phyloP scores from a whole-genome alignment of 2,888 invertebrate genomes.

The Lomographa bimaculata region DNA sequence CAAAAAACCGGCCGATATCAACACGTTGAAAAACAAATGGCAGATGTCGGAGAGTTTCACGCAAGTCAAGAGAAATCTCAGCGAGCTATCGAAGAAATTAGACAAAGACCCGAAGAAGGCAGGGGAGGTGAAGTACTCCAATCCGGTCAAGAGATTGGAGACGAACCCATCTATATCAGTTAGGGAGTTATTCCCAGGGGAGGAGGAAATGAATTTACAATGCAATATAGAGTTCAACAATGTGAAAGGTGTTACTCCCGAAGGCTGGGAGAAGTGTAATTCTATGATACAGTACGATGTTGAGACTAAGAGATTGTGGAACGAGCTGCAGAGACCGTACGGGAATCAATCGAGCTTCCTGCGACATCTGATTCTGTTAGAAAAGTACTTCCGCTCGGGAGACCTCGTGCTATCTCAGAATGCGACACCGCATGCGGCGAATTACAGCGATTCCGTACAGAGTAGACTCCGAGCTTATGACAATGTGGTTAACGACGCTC shows the following conservation, averaged over 20 bases:
- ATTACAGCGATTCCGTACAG: conserved; percentile 91
- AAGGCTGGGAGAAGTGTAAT: conserved; percentile 93
- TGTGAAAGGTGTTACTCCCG: conserved; percentile 88
- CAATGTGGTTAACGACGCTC: conserved; percentile 71
- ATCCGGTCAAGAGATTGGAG: conserved; percentile 87
- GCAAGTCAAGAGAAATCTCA: conserved; percentile 77
- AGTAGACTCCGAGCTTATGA: conserved; percentile 91
- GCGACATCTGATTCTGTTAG: conserved; percentile 90
- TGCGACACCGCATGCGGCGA: conserved; percentile 89
- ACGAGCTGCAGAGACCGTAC: conserved; percentile 92
- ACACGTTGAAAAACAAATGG: conserved; percentile 78
- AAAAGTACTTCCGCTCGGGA: conserved; percentile 92
- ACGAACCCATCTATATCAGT: conserved; percentile 93
- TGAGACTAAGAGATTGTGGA: conserved; percentile 92
- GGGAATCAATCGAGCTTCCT: conserved; percentile 94
- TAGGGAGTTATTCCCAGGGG: conserved; percentile 91
- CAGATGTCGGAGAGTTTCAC: conserved; percentile 78
- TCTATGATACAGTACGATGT: conserved; percentile 91
- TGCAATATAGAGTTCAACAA: conserved; percentile 90
- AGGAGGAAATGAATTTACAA: conserved; percentile 91
- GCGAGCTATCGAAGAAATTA: conserved; percentile 71
- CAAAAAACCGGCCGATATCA: conserved; percentile 71
- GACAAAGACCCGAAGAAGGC: conserved; percentile 71
- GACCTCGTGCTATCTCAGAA: conserved; percentile 89
- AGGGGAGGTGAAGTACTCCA: conserved; percentile 73